phyloP scores from a whole-genome alignment of 2,888 invertebrate genomes.

The Parnassius glacialis region DNA sequence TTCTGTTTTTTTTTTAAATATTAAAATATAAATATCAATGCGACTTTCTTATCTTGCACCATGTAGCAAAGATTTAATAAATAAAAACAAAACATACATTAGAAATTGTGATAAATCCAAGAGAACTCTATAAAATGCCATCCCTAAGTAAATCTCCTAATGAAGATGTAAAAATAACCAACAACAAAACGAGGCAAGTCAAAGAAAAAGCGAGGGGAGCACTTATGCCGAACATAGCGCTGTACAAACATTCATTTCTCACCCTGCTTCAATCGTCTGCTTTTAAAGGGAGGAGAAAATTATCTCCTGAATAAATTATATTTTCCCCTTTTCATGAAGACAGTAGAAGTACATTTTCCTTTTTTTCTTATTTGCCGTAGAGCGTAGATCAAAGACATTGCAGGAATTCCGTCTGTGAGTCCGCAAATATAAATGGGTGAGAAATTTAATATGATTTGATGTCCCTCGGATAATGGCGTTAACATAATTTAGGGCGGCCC shows the following conservation, averaged over 20 bases:
- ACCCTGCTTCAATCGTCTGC: conserved; percentile 68
- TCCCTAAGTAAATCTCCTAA: conserved; percentile 13
- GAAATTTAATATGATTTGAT: conserved; percentile 77
- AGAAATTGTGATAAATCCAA: too few relatives aligned
- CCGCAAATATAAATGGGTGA: conserved; percentile 75
- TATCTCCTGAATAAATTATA: conserved; percentile 81
- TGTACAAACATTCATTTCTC: conserved; percentile 68
- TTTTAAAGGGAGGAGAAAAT: conserved; percentile 75
- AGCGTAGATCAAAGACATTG: conserved; percentile 74
- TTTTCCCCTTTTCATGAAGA: conserved; percentile 78
- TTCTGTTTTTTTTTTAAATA: too few relatives aligned
- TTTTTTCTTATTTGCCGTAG: conserved; percentile 68
- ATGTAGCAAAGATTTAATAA: too few relatives aligned
- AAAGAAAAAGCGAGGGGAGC: conserved; percentile 25
- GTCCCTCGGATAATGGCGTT: conserved; percentile 70
- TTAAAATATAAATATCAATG: too few relatives aligned
- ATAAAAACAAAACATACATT: too few relatives aligned
- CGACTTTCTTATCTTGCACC: too few relatives aligned
- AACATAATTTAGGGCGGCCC: conserved; percentile 68
- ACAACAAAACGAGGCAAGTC: conserved; percentile 26
- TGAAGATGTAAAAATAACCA: conserved; percentile 22
- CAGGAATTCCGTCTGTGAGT: conserved; percentile 71
- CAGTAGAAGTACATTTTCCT: conserved; percentile 78
- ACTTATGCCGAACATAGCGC: conserved; percentile 30
- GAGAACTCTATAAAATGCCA: too few relatives aligned